Base-by-base conservation (phyloP, 2,113 vertebrate species). In the Poeciliopsis prolifica region DNA sequence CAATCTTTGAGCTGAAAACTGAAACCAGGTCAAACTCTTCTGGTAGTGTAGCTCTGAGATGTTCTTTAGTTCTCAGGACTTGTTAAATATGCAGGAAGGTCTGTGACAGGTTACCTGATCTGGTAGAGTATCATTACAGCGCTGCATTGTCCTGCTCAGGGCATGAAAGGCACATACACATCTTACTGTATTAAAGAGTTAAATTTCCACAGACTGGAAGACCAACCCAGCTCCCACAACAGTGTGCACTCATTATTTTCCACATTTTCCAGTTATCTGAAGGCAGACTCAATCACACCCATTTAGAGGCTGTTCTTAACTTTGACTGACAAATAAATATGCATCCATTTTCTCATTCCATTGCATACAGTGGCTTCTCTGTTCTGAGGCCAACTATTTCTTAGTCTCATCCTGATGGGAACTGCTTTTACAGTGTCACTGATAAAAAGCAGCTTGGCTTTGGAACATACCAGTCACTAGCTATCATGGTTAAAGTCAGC, bases 51-150 rank as follows among this genome's bases (percentile, higher is more conserved):
- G 22, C 60, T 81, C n/a, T 75, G 72, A 54, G 40, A 79, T 61
- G 31, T 61, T 68, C 11, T 68, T 81, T 72, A 65, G 71, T 72
- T 13, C 30, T 74, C 75, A 10, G 22, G 54, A 60, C 85, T 87
- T 72, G 68, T 91, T 86, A 92, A 93, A 92, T 86, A 92, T 92
- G 81, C 84, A 92, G 86, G 87, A 90, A 82, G 87, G 74, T 86
- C 75, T 88, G 72, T 76, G 80, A 87, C 75, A 82, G 74, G 89
- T 88, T 82, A 93, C 85, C 85, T 81, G 91, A 93, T 89, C 86
- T 70, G 69, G 72, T 13, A 61, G 91, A 72, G 84, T 89, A 83
- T 66, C 74, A 75, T 93, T 93, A 92, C 91, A 89, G 74, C 28
- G 63, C 71, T 3, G 30, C 87, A 77, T 89, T 87, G 86, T 91